A percentile compares a stretch with the other conserved stretches of the same genome.
Conservation (phyloP, 2,888 invertebrate species). For the Tachina grossa region DNA sequence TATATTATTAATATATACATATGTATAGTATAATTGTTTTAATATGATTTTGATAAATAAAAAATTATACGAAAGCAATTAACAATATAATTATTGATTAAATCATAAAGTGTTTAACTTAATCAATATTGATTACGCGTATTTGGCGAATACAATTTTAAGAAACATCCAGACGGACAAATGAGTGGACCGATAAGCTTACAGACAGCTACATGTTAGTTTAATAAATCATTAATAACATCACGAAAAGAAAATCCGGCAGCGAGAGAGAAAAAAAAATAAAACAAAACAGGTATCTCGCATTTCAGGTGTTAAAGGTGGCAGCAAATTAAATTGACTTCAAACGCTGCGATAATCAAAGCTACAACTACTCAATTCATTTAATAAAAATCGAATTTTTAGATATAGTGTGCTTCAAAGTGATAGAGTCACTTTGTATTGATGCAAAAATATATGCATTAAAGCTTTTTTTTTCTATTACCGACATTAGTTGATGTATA, state of each 20-base stretch:
- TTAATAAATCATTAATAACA: slow-evolving; percentile 60
- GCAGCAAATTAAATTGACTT: slow-evolving; percentile 59
- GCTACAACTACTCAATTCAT: slow-evolving; percentile 47
- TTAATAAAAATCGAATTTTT: slow-evolving; percentile 44
- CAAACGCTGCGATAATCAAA: slow-evolving; percentile 49
- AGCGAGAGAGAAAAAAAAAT: slow-evolving; percentile 34
- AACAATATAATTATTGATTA: slow-evolving; percentile 22
- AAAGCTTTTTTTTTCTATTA: too few relatives aligned
- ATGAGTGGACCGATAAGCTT: background rate
- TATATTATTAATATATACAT: too few relatives aligned
- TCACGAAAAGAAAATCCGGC: slow-evolving; percentile 17
- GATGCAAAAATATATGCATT: too few relatives aligned
- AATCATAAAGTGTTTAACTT: slow-evolving; percentile 38
- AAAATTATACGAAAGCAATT: background rate
- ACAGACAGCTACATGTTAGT: background rate
- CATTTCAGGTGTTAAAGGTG: slow-evolving; percentile 67
- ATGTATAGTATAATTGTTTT: too few relatives aligned
- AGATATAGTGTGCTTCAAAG: background rate
- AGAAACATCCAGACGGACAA: background rate
- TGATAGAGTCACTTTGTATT: background rate
- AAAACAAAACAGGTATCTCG: slow-evolving; percentile 61
- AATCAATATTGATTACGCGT: slow-evolving; percentile 56
- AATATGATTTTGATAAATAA: background rate
- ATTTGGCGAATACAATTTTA: slow-evolving; percentile 16
- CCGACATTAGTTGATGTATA: too few relatives aligned